These are phyloP conservation scores for Macrochelys suwanniensis DNA, from an alignment of 2,797 vertebrate species.

Conservation along the genomic window DNA sequence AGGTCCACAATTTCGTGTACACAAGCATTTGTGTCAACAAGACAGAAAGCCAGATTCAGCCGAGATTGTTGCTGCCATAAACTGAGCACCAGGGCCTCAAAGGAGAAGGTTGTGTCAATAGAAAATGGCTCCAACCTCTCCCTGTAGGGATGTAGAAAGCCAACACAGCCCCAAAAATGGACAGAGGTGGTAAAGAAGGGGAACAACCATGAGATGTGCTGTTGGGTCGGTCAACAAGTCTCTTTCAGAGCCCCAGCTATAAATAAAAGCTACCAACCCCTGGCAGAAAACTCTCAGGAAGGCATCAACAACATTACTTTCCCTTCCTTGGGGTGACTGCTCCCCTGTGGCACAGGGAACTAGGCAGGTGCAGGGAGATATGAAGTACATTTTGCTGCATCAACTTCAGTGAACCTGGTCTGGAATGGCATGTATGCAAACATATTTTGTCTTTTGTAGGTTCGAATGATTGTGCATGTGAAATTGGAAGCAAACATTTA, in stretches of 20 bases:
- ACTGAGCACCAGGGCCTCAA: neutral
- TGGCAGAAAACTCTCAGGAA: neutral
- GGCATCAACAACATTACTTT: neutral
- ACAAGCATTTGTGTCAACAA: neutral
- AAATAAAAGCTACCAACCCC: neutral
- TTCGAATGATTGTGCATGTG: slow-evolving; percentile 43
- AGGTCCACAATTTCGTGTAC: neutral
- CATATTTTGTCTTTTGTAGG: slow-evolving; percentile 41
- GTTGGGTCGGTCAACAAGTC: neutral
- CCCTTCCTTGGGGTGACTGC: neutral
- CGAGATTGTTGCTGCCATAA: neutral
- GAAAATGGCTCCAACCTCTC: neutral
- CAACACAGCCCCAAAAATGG: neutral
- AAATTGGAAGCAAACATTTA: slow-evolving; percentile 6
- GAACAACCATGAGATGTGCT: neutral
- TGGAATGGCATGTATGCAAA: neutral
- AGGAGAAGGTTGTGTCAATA: neutral
- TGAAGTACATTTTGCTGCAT: slow-evolving; percentile 24
- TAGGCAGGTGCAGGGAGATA: accelerated
- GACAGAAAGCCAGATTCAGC: neutral
- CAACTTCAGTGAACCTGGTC: neutral
- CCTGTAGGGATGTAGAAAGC: neutral
- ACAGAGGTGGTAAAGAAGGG: neutral
- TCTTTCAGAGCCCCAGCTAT: neutral
- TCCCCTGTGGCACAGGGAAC: neutral